Evolutionary conservation across 1,140 invertebrate genomes (phyloP), one percentile per base, ranked within the genome.

Genomic region (Drosophila subpulchrella): DNA sequence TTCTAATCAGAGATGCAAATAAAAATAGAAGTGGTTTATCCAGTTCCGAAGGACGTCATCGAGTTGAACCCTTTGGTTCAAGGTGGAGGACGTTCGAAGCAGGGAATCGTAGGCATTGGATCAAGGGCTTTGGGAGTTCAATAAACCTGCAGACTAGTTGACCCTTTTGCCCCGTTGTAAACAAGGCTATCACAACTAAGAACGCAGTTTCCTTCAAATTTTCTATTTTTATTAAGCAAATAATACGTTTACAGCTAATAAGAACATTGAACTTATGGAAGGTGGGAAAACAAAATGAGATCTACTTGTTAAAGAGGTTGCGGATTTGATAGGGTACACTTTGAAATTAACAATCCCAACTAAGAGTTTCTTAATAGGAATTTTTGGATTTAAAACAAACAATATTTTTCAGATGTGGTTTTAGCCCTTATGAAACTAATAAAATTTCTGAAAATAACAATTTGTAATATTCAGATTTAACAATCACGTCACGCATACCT

Each of bases 1-100:
- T 85, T 74, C 79, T 70, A 78, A 84, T 61, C 53, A 15, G 55
- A 57, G 54, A 75, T 75, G 53, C 73, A 75, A 63, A 58, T 66
- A 66, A 67, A 66, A 58, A 75, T 58, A 53, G 54, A 72, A 50
- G 47, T 27, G 17, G 39, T 11, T 75, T 57, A 75, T 55, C 72
- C 51, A 41, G 38, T n/a, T 11, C 2, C 27, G 51, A 75, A 51
- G 51, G 53, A 74, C 72, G 71, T 41, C 59, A 53, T 24, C 41
- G 70, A n/a, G n/a, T 50, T 63, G 70, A 75, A 55, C 58, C 70
- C 51, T 56, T 34, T 0, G 48, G 70, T 20, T 48, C 4, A 72
- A 53, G 70, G 67, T 61, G 58, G 74, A 56, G 72, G 72, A 70
- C 65, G 27, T 6, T 27, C n/a, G 12, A 7, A 4, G 15, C 34